Base-by-base conservation (phyloP, 2,113 vertebrate species). In the Sphaerodactylus townsendi region DNA sequence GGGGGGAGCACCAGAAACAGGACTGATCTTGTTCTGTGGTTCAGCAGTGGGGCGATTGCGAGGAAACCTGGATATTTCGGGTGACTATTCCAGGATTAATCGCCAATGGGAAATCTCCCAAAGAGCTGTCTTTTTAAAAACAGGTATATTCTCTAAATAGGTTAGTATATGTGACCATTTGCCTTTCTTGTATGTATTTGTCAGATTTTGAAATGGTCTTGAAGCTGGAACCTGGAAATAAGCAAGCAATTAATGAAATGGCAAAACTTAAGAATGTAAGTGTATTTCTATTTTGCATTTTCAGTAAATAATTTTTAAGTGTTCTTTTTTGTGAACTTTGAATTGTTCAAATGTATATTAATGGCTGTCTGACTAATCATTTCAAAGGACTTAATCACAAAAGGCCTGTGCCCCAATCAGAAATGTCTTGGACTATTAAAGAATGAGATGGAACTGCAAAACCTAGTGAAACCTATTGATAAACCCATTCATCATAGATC, bases 211-310 rank as follows among this genome's bases (percentile, higher is more conserved):
- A 98, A 93, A 96, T 95, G 85, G 94, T 99, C 82, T 90, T 99
- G 92, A 97, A 96, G 83, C 90, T 99, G 89, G 98, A 99, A 92
- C 98, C 98, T 77, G 98, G 98, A 88, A 99, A 99, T 96, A 99
- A 98, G 30, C 98, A 98, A 93, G 98, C 98, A 71, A 77, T 96
- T 79, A 97, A 94, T 0, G 98, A 99, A 92, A 96, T 99, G 85
- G 95, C 95, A 62, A 99, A 97, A 94, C 97, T 99, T 85, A 96
- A 95, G 85, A 96, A 95, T 83, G 98, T 99, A 93, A 1, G 89
- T 94, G 86, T 91, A 30, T 6, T 83, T 86, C 37, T 37, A 70
- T 76, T 25, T 69, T 28, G 0, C 59, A 87, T 64, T 13, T 11
- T 73, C 72, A 33, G 68, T 53, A 44, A 77, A 83, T 28, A 33